A percentile compares a stretch with the other conserved stretches of the same genome.
phyloP scores from a whole-genome alignment of 1,140 invertebrate genomes.

The Penaeus indicus region DNA sequence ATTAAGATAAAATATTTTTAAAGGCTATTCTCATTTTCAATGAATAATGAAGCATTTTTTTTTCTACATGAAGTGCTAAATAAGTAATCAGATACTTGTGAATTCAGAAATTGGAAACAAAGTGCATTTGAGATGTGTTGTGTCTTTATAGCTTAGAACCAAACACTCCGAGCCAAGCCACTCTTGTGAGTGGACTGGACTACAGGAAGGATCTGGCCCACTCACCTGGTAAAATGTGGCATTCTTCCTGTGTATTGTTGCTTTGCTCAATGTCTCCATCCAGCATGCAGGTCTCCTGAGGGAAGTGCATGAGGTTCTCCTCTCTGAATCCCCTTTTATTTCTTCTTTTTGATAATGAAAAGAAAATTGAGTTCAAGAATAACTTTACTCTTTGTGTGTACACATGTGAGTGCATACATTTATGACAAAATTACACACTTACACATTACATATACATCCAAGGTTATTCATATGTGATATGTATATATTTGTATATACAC shows the following conservation, averaged over 20 bases:
- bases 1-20: not conserved
- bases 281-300: constrained; percentile 30
- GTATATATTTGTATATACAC: too few species aligned
- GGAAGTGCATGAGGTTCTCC: constrained; percentile 25
- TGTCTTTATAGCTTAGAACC: constrained; percentile 31
- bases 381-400: too few species aligned
- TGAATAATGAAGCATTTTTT: too few species aligned
- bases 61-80: not conserved
- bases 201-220: constrained; percentile 24
- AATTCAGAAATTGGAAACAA: not conserved
- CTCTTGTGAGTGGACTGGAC: constrained; percentile 29
- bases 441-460: too few species aligned
- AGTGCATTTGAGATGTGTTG: constrained; percentile 16
- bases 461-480: too few species aligned
- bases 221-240: constrained; percentile 32
- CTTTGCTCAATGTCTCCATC: constrained; percentile 62
- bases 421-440: too few species aligned
- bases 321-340: constrained; percentile 23
- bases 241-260: constrained; percentile 56
- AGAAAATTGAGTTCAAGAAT: not conserved
- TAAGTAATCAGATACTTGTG: not conserved
- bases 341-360: not conserved
- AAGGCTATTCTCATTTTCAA: too few species aligned
- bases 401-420: too few species aligned
- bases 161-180: constrained; percentile 35